Evolutionary conservation across 2,888 invertebrate species (phyloP).

Genomic region (Heliconius cydno): DNA sequence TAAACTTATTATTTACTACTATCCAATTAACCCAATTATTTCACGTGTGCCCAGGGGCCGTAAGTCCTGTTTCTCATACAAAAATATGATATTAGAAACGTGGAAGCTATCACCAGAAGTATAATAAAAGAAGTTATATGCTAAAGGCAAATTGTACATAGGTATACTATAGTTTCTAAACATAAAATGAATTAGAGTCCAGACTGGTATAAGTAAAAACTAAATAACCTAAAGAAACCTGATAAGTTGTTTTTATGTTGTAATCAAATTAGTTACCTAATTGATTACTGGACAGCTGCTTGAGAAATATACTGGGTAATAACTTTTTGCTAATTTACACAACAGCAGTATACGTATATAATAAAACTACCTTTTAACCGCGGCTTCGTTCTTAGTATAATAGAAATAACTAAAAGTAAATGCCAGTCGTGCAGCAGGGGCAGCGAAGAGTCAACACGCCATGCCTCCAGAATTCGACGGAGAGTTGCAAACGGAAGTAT

Average conservation of each 20-base stretch:
- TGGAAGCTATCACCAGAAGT: too few species aligned
- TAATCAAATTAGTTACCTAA: slow-evolving; percentile 25
- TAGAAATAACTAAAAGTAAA: not conserved
- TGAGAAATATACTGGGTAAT: slow-evolving; percentile 10
- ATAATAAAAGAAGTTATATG: too few species aligned
- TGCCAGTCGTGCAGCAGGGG: too few species aligned
- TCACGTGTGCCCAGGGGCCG: too few species aligned
- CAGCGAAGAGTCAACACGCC: too few species aligned
- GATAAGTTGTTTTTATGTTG: slow-evolving; percentile 16
- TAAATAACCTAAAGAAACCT: slow-evolving; percentile 18
- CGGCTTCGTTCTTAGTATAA: not conserved
- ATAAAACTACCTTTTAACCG: not conserved
- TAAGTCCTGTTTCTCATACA: too few species aligned
- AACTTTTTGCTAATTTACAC: slow-evolving; percentile 21
- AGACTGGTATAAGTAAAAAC: slow-evolving; percentile 8
- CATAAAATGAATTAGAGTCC: not conserved
- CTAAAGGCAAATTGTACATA: too few species aligned
- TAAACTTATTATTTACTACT: too few species aligned
- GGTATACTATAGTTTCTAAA: not conserved
- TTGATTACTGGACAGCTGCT: slow-evolving; percentile 16
- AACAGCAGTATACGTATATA: not conserved
- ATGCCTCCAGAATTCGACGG: too few species aligned
- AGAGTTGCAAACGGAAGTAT: too few species aligned
- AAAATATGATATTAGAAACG: too few species aligned
- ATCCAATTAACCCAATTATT: too few species aligned